Percentiles rank a stretch among this genome's conserved stretches.
phyloP scores from a whole-genome alignment of 2,797 vertebrate genomes.

The Sylvia borin region DNA sequence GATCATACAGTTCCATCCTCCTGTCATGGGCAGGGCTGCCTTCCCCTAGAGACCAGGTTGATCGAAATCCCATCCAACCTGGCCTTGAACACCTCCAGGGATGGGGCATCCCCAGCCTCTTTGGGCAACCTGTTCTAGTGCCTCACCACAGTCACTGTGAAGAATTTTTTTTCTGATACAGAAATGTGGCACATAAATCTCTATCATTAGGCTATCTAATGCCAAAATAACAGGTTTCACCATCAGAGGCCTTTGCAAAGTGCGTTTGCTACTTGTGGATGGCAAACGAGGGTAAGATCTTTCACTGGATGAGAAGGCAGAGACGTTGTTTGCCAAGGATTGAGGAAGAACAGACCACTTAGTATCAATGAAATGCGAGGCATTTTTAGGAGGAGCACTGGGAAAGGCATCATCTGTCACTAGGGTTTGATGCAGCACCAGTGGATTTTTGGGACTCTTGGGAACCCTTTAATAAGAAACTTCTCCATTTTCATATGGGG shows the following conservation, averaged over 20 bases:
- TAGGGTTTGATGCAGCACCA: neutral
- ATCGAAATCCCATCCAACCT: rapidly evolving
- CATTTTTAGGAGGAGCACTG: neutral
- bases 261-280: neutral
- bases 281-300: neutral
- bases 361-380: neutral
- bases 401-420: neutral
- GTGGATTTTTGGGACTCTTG: neutral
- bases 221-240: neutral
- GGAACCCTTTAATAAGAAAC: neutral
- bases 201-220: neutral
- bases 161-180: neutral
- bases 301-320: neutral
- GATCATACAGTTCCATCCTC: neutral
- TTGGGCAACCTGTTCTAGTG: neutral
- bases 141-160: neutral
- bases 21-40: neutral
- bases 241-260: neutral
- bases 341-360: neutral
- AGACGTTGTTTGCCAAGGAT: neutral
- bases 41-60: neutral
- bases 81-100: neutral
- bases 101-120: neutral
- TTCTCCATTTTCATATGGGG: neutral
- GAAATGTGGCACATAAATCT: rapidly evolving